Evolutionary conservation across 2,797 vertebrate genomes (phyloP).

Genomic region (Petrocephalus schoutedeni): DNA sequence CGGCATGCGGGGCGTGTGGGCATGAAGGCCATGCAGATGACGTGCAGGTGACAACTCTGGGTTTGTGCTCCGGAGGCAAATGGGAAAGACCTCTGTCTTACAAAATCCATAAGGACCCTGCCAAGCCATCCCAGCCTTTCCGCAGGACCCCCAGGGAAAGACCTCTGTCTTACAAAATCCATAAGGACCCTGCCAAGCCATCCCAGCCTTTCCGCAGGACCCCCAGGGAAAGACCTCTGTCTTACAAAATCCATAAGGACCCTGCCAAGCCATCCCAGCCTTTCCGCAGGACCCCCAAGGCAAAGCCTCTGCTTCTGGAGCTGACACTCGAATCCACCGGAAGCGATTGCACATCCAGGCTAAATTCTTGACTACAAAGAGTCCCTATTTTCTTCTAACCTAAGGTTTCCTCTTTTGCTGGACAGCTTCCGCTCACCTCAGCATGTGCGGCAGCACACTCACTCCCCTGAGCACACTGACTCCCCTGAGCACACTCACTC

Average conservation of each 20-base stretch:
- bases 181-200: not conserved
- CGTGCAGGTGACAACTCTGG: not conserved
- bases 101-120: not conserved
- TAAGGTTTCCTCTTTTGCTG: conserved; percentile 42
- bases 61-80: not conserved
- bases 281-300: not conserved
- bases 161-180: not conserved
- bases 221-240: not conserved
- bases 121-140: not conserved
- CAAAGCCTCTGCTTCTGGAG: not conserved
- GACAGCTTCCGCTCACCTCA: conserved; percentile 24
- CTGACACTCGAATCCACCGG: conserved; percentile 26
- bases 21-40: not conserved
- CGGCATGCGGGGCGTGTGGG: not conserved
- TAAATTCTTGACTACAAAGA: conserved; percentile 47
- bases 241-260: not conserved
- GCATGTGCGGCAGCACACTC: conserved; percentile 44
- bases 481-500: not conserved
- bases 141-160: not conserved
- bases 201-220: not conserved
- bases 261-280: not conserved
- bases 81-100: not conserved
- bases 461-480: conserved; percentile 12
- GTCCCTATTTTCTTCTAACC: conserved; percentile 45
- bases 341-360: conserved; percentile 46